Conservation (phyloP, 2,888 invertebrate species). For the Phortica magna region DNA sequence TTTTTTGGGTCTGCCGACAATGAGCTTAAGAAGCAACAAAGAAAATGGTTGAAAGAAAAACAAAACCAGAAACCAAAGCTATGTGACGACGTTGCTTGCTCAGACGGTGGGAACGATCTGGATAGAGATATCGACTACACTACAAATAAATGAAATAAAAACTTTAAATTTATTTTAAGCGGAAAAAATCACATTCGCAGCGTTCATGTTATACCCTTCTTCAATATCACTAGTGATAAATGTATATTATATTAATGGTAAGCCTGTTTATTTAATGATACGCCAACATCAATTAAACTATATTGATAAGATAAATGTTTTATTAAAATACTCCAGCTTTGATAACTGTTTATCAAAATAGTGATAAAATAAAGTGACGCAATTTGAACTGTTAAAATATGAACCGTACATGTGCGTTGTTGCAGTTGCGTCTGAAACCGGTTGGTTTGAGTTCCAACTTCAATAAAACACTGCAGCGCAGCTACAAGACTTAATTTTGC, state of each 20-base stretch:
- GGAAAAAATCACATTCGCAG: no score
- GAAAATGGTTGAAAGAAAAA: not conserved
- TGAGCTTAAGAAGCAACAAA: constrained; percentile 47
- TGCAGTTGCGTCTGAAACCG: not conserved
- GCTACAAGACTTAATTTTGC: no score
- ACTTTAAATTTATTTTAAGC: constrained; percentile 39
- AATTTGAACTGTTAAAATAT: not conserved
- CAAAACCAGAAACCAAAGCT: not conserved
- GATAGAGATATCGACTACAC: constrained; percentile 33
- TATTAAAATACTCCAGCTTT: no score
- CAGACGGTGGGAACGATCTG: not conserved
- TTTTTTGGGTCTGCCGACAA: constrained; percentile 47
- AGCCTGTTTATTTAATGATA: no score
- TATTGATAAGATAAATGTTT: no score
- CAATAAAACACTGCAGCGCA: not conserved
- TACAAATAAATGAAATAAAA: constrained; percentile 43
- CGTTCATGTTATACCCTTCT: no score
- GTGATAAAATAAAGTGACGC: not conserved
- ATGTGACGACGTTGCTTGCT: no score
- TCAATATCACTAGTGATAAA: no score
- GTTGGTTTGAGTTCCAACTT: not conserved
- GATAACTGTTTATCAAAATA: no score
- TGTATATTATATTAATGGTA: no score
- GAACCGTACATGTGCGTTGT: not conserved
- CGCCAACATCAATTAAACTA: no score